A percentile compares a stretch with the other conserved stretches of the same genome.
These are phyloP conservation scores for Drosophila albomicans DNA, from an alignment of 1,140 invertebrate species.

Conservation along the genomic window DNA sequence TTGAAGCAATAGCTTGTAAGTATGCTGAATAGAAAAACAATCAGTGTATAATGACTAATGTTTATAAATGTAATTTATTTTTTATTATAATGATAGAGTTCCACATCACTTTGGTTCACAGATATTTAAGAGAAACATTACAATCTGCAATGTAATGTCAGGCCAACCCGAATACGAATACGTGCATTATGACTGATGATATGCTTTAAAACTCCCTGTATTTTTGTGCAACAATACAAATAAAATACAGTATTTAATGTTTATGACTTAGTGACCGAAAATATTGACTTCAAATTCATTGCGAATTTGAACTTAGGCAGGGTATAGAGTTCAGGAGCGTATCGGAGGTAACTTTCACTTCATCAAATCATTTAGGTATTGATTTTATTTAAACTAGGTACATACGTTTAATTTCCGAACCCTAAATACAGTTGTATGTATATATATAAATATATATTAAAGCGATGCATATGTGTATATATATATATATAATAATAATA, in stretches of 20 bases:
- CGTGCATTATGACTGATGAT: neutral
- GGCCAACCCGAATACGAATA: neutral
- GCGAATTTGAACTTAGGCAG: neutral
- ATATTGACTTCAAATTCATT: neutral
- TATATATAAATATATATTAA: too few species aligned
- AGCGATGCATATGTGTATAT: too few species aligned
- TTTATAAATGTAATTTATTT: too few species aligned
- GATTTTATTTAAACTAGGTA: neutral
- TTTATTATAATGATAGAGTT: too few species aligned
- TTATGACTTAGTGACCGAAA: neutral
- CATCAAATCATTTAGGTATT: neutral
- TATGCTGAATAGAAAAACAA: too few species aligned
- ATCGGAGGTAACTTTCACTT: neutral
- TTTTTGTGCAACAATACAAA: neutral
- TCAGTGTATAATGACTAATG: too few species aligned
- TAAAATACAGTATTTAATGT: too few species aligned
- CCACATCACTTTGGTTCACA: too few species aligned
- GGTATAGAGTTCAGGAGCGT: conserved; percentile 12
- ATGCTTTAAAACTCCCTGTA: neutral
- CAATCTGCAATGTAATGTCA: neutral
- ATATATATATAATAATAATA: too few species aligned
- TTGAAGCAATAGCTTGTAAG: too few species aligned
- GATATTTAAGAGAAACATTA: neutral
- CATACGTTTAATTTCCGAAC: too few species aligned
- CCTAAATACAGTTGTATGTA: too few species aligned